Evolutionary conservation across 2,113 vertebrate genomes (phyloP).

Genomic region (Tauraco erythrolophus): DNA sequence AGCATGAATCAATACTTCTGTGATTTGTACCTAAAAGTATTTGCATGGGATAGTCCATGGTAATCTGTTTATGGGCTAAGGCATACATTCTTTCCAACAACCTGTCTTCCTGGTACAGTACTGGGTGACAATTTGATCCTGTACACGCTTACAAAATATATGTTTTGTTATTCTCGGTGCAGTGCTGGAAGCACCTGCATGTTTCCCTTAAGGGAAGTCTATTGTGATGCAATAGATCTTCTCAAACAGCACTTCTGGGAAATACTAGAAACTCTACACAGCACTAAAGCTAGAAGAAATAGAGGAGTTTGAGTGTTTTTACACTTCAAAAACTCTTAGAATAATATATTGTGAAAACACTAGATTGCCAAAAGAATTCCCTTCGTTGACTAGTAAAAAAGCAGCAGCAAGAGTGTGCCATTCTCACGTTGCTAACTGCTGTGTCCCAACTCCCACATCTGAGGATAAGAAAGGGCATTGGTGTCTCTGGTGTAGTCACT

Average conservation of each 20-base stretch:
- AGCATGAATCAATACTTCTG: neutral
- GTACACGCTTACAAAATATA: neutral
- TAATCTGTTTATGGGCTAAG: neutral
- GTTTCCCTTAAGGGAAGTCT: neutral
- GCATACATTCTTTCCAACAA: neutral
- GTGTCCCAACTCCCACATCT: neutral
- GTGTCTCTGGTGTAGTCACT: neutral
- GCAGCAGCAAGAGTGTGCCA: neutral
- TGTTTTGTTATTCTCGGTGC: neutral
- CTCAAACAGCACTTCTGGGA: constrained; percentile 3
- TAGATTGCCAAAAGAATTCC: neutral
- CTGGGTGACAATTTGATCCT: neutral
- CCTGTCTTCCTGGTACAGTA: neutral
- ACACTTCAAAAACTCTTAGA: neutral
- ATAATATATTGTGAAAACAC: neutral
- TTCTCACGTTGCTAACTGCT: neutral
- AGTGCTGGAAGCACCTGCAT: neutral
- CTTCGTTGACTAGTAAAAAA: neutral
- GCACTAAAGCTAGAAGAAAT: neutral
- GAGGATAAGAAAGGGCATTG: neutral
- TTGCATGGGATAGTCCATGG: neutral
- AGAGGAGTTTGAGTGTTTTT: neutral
- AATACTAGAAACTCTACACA: neutral
- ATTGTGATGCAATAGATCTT: neutral
- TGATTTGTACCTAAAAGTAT: neutral